Percentiles rank a stretch among this genome's conserved stretches.
Conservation (phyloP, 2,113 vertebrate genomes). For the Callipepla squamata region DNA sequence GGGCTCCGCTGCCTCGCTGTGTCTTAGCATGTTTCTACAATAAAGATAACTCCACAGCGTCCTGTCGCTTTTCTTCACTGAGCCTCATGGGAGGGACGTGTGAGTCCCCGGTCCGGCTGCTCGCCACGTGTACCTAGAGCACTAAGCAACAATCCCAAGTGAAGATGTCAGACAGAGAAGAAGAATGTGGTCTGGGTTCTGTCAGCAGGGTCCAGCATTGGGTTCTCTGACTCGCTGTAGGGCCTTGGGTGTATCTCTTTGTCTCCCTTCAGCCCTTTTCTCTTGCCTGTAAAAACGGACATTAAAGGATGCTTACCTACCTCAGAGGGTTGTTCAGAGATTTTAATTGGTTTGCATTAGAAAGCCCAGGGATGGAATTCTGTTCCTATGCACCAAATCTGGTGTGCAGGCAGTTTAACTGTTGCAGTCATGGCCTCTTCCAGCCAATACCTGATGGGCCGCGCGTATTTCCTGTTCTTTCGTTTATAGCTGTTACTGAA, state of each 20-base stretch:
- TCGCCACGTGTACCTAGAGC: fast-evolving
- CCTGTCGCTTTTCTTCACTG: conserved; percentile 54
- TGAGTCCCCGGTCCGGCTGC: not conserved
- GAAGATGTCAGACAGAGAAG: not conserved
- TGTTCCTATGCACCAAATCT: fast-evolving
- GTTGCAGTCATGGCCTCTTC: not conserved
- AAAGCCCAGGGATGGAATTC: not conserved
- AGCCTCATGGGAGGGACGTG: not conserved
- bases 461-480: not conserved
- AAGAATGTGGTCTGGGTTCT: not conserved
- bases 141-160: not conserved
- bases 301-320: conserved; percentile 58
- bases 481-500: conserved; percentile 18
- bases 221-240: not conserved
- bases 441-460: fast-evolving
- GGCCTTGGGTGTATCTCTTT: not conserved
- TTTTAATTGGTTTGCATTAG: conserved; percentile 14
- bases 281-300: not conserved
- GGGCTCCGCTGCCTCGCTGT: not conserved
- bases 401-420: not conserved
- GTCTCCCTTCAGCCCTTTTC: not conserved
- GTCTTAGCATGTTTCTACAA: conserved; percentile 45
- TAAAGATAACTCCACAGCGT: conserved; percentile 60
- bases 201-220: not conserved
- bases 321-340: conserved; percentile 58